Conservation (phyloP, 2,113 vertebrate genomes). For the Notiomystis cincta region DNA sequence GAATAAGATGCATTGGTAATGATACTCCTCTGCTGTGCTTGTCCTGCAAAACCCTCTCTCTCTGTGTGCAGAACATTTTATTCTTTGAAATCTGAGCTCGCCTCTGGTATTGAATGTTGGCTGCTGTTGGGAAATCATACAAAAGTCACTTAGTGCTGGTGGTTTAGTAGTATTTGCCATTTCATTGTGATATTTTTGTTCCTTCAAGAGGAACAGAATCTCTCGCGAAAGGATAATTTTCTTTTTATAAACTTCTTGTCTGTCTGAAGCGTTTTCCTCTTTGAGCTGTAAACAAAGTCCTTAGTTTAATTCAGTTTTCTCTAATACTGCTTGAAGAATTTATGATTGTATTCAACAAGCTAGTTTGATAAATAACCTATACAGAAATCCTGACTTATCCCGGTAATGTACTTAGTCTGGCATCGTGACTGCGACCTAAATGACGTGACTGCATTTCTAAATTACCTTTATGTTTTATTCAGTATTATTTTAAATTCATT, state of each 20-base stretch:
- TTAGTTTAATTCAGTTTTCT: not conserved
- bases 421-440: not conserved
- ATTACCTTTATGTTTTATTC: not conserved
- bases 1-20: slow-evolving; percentile 10
- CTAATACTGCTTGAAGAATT: not conserved
- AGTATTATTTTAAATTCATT: not conserved
- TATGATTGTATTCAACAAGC: not conserved
- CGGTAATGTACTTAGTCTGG: not conserved
- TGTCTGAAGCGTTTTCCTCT: not conserved
- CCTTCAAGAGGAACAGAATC: not conserved
- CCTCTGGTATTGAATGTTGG: not conserved
- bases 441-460: not conserved
- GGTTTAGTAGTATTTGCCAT: not conserved
- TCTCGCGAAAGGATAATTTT: not conserved
- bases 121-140: not conserved
- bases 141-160: not conserved
- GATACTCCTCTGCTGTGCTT: not conserved
- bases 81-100: not conserved
- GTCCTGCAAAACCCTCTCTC: not conserved
- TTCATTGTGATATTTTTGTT: not conserved
- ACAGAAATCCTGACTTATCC: not conserved
- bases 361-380: not conserved
- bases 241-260: not conserved
- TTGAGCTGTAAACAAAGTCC: not conserved
- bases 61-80: not conserved